Percentiles rank a stretch among this genome's conserved stretches.
These are phyloP conservation scores for Aphelenchoides besseyi DNA, from an alignment of 1,140 invertebrate species.

Conservation along the genomic window DNA sequence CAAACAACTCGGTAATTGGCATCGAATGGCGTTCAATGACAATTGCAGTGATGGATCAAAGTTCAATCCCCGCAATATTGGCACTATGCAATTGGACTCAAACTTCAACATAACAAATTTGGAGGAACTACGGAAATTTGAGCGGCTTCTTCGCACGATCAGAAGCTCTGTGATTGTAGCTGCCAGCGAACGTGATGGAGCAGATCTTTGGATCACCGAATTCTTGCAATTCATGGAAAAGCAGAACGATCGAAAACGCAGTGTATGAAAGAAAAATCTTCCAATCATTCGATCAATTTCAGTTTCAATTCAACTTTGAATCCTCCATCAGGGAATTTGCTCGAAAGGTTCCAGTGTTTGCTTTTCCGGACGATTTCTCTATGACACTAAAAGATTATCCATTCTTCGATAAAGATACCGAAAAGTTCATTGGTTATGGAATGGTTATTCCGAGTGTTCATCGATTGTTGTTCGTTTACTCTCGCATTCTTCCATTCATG, in stretches of 20 bases:
- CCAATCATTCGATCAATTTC: too few relatives aligned
- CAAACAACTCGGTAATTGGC: constrained; percentile 4
- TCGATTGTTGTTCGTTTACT: constrained; percentile 16
- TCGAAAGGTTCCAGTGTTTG: neutral
- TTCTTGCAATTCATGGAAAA: neutral
- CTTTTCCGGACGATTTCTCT: constrained; percentile 31
- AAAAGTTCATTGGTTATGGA: constrained; percentile 36
- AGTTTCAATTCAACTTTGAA: constrained; percentile 9
- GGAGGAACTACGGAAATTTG: neutral
- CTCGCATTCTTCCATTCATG: neutral
- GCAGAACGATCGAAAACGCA: too few relatives aligned
- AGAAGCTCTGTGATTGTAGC: neutral
- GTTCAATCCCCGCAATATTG: neutral
- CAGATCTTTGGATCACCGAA: neutral
- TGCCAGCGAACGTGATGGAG: neutral
- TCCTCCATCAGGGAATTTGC: neutral
- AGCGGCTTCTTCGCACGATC: neutral
- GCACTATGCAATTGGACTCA: neutral
- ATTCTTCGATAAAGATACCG: constrained; percentile 32
- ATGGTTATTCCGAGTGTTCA: constrained; percentile 19
- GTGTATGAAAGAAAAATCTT: too few relatives aligned
- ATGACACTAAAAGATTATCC: constrained; percentile 36
- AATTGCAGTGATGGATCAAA: neutral
- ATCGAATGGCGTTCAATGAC: neutral
- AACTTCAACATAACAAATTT: neutral